Evolutionary conservation across 1,140 invertebrate genomes (phyloP).

Genomic region (Trachymyrmex septentrionalis): DNA sequence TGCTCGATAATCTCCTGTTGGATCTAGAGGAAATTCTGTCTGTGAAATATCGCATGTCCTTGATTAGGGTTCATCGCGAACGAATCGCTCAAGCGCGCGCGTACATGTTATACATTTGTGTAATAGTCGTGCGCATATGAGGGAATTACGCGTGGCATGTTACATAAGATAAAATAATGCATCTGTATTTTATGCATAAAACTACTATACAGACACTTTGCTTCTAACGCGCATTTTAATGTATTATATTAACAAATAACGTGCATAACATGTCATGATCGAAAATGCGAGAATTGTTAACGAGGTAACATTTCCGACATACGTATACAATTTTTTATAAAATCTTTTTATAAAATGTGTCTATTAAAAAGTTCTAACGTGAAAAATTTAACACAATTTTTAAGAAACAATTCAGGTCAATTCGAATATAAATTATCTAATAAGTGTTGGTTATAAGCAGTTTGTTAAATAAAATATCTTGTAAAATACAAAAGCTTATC

Average conservation of each 20-base stretch:
- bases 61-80: constrained; percentile 81
- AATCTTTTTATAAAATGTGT: neutral
- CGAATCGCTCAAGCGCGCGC: constrained; percentile 15
- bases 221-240: constrained; percentile 3
- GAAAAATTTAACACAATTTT: neutral
- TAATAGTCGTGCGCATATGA: constrained; percentile 1
- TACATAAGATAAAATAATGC: constrained; percentile 20
- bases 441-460: neutral
- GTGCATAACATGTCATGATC: neutral
- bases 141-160: neutral
- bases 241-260: constrained; percentile 3
- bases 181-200: constrained; percentile 16
- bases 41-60: constrained; percentile 83
- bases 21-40: constrained; percentile 77
- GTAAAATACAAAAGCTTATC: neutral
- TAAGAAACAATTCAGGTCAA: neutral
- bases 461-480: neutral
- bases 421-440: neutral
- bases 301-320: neutral
- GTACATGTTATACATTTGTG: constrained; percentile 1
- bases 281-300: neutral
- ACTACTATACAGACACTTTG: constrained; percentile 11
- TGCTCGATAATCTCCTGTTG: constrained; percentile 75
- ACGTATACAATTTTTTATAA: neutral
- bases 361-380: neutral